Evolutionary conservation across 2,888 invertebrate species (phyloP), one percentile per base, ranked within the genome.

Genomic region (Synanthedon formicaeformis): DNA sequence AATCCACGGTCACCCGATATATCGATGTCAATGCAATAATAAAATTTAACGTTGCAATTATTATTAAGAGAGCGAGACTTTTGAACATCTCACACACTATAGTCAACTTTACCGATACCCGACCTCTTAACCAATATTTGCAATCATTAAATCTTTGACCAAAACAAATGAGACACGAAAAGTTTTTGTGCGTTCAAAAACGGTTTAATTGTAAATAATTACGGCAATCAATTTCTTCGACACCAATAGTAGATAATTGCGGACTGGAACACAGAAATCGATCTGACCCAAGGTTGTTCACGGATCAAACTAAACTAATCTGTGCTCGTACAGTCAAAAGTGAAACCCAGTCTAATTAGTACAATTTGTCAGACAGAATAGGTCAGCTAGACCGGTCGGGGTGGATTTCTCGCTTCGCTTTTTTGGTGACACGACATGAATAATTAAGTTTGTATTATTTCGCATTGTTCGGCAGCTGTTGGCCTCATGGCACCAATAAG

Each of bases 11-110:
- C 60, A 61, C 60, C 65, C 73, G 77, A 79, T 73, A 68, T 75
- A 79, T 82, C 71, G 80, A 80, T 86, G 85, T 81, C 84, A 82
- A 77, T 78, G 77, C 73, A 78, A 79, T 77, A 80, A 82, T 84
- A 82, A 83, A 81, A 78, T 75, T 81, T 75, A 59, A 78, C 72
- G 72, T 78, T 16, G 67, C 63, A 76, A 78, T 78, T 80, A 78
- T 78, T 77, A 72, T 74, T 70, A 75, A 67, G 34, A 34, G 34
- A 60, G 60, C 58, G 58, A 62, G 61, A n/a, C 50, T 18, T 50
- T 14, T 12, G 14, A 34, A 59, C 59, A 57, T 66, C 63, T 61
- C 66, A 64, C 60, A 60, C 65, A 67, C 61, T 67, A 67, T 59
- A 60, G 62, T 53, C 58, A 59, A 60, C 59, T 73, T 82, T 82